A percentile compares a stretch with the other conserved stretches of the same genome.
phyloP scores from a whole-genome alignment of 2,113 vertebrate species.

The Microcebus ravelobensis region DNA sequence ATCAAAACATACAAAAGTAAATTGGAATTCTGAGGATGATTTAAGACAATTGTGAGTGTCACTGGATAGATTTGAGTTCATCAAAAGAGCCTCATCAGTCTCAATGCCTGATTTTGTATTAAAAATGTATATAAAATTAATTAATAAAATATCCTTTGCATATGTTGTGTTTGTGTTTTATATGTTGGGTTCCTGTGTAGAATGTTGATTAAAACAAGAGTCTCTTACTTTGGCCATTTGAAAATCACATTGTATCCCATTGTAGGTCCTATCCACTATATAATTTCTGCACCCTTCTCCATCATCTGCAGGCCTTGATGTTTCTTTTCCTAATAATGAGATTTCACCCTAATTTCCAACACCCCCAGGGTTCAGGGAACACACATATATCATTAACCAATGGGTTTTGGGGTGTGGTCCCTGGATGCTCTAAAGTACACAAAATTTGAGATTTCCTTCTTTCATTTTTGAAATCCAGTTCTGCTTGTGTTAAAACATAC shows the following conservation, averaged over 20 bases:
- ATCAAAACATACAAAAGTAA: not conserved
- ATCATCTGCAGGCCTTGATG: not conserved
- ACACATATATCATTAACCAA: not conserved
- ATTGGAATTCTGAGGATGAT: not conserved
- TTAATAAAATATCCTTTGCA: not conserved
- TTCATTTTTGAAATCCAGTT: conserved; percentile 22
- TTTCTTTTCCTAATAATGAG: conserved; percentile 2
- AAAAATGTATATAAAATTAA: not conserved
- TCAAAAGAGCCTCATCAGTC: conserved; percentile 12
- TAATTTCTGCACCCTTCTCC: not conserved
- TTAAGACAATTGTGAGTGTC: not conserved
- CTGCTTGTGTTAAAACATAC: not conserved
- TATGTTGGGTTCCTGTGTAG: not conserved
- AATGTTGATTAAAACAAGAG: not conserved
- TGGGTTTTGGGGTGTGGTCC: not conserved
- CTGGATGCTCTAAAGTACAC: not conserved
- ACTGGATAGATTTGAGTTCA: not conserved
- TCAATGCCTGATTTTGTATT: not conserved
- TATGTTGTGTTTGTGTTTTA: not conserved
- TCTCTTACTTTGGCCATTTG: conserved; percentile 14
- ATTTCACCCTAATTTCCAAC: not conserved
- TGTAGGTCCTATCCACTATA: not conserved
- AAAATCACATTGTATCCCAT: not conserved
- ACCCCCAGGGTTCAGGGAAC: not conserved
- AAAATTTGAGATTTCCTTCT: conserved; percentile 1